phyloP scores from a whole-genome alignment of 2,888 invertebrate species.

The Priocnemis perturbator region DNA sequence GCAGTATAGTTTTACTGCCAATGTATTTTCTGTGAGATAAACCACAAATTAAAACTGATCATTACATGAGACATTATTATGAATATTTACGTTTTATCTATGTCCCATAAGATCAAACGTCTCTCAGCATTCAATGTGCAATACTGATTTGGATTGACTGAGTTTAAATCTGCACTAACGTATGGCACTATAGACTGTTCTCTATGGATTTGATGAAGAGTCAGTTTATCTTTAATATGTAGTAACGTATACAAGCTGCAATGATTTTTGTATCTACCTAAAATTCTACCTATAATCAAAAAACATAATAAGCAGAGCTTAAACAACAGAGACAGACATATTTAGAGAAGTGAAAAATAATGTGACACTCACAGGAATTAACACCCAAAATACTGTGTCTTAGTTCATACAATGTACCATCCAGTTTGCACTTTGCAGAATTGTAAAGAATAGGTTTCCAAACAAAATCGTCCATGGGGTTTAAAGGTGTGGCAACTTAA shows the following conservation, averaged over 20 bases:
- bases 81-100: slow-evolving; percentile 57
- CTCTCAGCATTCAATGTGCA: slow-evolving; percentile 60
- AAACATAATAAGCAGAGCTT: background rate
- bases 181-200: slow-evolving; percentile 59
- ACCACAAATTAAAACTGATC: background rate
- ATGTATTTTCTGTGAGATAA: slow-evolving; percentile 50
- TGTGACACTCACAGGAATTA: slow-evolving; percentile 48
- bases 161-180: slow-evolving; percentile 65
- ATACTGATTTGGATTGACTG: slow-evolving; percentile 56
- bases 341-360: background rate
- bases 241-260: slow-evolving; percentile 60
- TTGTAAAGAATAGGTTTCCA: slow-evolving; percentile 63
- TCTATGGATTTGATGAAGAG: slow-evolving; percentile 53
- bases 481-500: slow-evolving; percentile 63
- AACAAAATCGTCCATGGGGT: slow-evolving; percentile 49
- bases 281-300: slow-evolving; percentile 55
- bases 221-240: slow-evolving; percentile 47
- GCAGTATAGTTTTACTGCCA: slow-evolving; percentile 36
- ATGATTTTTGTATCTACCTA: slow-evolving; percentile 62
- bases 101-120: slow-evolving; percentile 62
- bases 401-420: slow-evolving; percentile 58
- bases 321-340: background rate
- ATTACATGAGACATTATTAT: background rate
- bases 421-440: slow-evolving; percentile 59
- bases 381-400: slow-evolving; percentile 44